Conservation (phyloP, 2,888 invertebrate species). For the Yponomeuta plumbellus region DNA sequence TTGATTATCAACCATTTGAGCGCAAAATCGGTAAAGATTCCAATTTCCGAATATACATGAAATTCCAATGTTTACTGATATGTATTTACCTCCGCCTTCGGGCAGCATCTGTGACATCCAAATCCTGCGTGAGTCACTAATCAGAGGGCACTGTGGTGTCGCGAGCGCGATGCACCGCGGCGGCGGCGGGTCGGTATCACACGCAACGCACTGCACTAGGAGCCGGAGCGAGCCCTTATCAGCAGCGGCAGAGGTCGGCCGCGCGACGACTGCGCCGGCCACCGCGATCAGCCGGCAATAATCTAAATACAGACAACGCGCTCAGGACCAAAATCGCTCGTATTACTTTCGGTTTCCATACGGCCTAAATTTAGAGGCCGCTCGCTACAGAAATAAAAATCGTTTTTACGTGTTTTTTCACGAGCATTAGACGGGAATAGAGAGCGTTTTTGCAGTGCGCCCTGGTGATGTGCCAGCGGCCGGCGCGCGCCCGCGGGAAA, state of each 20-base stretch:
- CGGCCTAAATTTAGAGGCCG: constrained; percentile 74
- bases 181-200: background rate
- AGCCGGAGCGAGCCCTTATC: constrained; percentile 25
- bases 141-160: constrained; percentile 22
- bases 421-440: constrained; percentile 62
- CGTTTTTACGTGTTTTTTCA: constrained; percentile 70
- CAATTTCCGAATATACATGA: too few species aligned
- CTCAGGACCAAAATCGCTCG: constrained; percentile 70
- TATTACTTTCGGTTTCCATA: constrained; percentile 73
- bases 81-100: constrained; percentile 68
- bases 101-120: constrained; percentile 71
- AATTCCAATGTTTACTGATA: constrained; percentile 24
- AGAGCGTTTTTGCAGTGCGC: constrained; percentile 54
- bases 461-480: constrained; percentile 46
- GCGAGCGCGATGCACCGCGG: constrained; percentile 19
- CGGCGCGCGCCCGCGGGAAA: constrained; percentile 53
- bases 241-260: constrained; percentile 20
- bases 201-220: constrained; percentile 2
- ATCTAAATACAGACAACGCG: constrained; percentile 73
- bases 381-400: constrained; percentile 71
- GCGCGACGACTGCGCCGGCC: constrained; percentile 30
- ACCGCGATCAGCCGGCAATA: constrained; percentile 49
- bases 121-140: constrained; percentile 38
- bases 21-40: too few species aligned
- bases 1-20: too few species aligned